Base-by-base conservation (phyloP, 92 coral and sea anemone genomes). In the Epizoanthus fatuus region DNA sequence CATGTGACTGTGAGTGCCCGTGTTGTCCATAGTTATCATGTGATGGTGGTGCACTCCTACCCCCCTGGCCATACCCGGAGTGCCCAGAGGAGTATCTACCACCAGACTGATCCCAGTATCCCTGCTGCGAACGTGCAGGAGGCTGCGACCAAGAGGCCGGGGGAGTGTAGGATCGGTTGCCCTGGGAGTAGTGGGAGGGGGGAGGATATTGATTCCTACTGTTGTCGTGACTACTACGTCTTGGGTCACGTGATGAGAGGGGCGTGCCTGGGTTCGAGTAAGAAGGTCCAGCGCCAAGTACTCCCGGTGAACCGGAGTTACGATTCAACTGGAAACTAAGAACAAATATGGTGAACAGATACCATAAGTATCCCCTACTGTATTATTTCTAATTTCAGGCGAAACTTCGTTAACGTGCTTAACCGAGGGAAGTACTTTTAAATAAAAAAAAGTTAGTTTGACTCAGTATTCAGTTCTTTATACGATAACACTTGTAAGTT, bases 201-300 rank as follows among this genome's bases (percentile, higher is more conserved):
- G 75, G 55, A 67, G 56, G 63, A 73, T 75, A 74, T 45, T 74
- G 73, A 74, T 67, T 77, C 90, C 90, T 78, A 77, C 65, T 80
- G 80, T 69, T 79, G 74, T 87, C 90, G 38, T 84, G 42, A 85
- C 65, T 75, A 58, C 65, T 86, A 37, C 84, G 87, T 59, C 88
- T 90, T 20, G 90, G 87, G 57, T 79, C 90, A 52, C 90, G 77
- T 81, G 87, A 88, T 60, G 91, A 80, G 8, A 68, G 80, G 40
- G 93, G 90, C 12, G 93, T 86, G 35, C 84, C 80, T 35, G 87
- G 90, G 51, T 86, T 90, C 45, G 88, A 83, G 72, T 68, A 70
- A 22, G 81, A 84, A 11, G 75, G 89, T 63, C 90, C 85, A 44
- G 91, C 87, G 25, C 84, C 91, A 69, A 63, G n/a, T 29, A 87